Base-by-base conservation (phyloP, 2,113 vertebrate genomes). In the Pelecanoides urinatrix region DNA sequence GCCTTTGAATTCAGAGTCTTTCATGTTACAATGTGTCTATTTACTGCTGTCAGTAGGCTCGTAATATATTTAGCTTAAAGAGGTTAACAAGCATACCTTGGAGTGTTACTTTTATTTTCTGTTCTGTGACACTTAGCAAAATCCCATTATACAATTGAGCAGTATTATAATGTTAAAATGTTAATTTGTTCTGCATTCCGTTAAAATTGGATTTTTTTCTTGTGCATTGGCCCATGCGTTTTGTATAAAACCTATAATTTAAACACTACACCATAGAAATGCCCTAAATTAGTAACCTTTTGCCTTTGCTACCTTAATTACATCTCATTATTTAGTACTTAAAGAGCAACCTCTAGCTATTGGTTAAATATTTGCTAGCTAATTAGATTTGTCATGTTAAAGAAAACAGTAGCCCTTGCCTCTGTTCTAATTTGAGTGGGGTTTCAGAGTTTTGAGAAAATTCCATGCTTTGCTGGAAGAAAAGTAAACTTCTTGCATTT, bases 131-230 rank as follows among this genome's bases (percentile, higher is more conserved):
- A 94, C 86, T 97, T 96, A 94, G 76, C 97, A 94, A 95, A 97
- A 96, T 98, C 94, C 96, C 87, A 96, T 96, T 97, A 94, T 94
- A 94, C 55, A 58, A 58, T 21, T 58, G 55, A 58, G 86, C 85
- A 89, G 93, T 91, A 97, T 95, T 98, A 93, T 94, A 88, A 97
- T 97, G 96, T 94, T 98, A 97, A 97, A 98, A 97, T 96, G 97
- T 98, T 97, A 94, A 98, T 98, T 98, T 98, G 97, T 98, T 98
- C 97, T 98, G 97, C 97, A 98, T 98, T 98, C 97, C 95, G 4
- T 90, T 92, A 97, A 97, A 98, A 98, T 97, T 97, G 92, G 91
- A 94, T 96, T 94, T 97, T 97, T 95, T 94, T 84, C 85, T 84
- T 92, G 84, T 96, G 68, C 95, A 42, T 44, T 90, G 82, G 96